A percentile compares a stretch with the other conserved stretches of the same genome.
Conservation (phyloP, 2,888 invertebrate genomes). For the Leucozona laternaria region DNA sequence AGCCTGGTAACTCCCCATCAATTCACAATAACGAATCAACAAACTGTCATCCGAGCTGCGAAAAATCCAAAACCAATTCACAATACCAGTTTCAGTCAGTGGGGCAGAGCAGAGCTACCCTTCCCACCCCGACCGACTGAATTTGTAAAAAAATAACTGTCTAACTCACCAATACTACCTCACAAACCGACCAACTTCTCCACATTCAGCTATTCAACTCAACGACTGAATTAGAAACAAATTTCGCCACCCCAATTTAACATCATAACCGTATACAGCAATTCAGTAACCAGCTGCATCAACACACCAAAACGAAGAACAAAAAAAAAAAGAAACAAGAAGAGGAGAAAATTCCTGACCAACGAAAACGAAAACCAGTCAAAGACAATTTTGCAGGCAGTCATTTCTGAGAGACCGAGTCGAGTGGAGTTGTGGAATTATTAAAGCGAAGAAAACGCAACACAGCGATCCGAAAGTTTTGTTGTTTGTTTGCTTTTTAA, state of each 20-base stretch:
- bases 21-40: constrained; percentile 63
- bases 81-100: constrained; percentile 30
- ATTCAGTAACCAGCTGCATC: constrained; percentile 54
- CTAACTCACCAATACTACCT: constrained; percentile 52
- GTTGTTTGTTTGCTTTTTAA: constrained; percentile 70
- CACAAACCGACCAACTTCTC: constrained; percentile 43
- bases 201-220: constrained; percentile 54
- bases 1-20: constrained; percentile 62
- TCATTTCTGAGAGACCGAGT: constrained; percentile 75
- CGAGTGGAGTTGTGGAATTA: constrained; percentile 74
- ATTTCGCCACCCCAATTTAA: constrained; percentile 23
- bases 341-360: constrained; percentile 65
- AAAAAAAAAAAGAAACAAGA: constrained; percentile 18
- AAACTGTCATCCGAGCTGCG: constrained; percentile 52
- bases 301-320: constrained; percentile 18
- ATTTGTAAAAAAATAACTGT: constrained; percentile 58
- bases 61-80: constrained; percentile 45
- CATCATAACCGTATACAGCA: constrained; percentile 46
- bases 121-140: constrained; percentile 15
- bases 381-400: constrained; percentile 55
- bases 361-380: constrained; percentile 71
- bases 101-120: not conserved
- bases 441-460: constrained; percentile 70
- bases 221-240: constrained; percentile 59
- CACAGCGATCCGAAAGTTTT: constrained; percentile 76